Percentiles rank a stretch among this genome's conserved stretches.
Conservation (phyloP, 2,797 vertebrate species). For the Linurgus olivaceus region DNA sequence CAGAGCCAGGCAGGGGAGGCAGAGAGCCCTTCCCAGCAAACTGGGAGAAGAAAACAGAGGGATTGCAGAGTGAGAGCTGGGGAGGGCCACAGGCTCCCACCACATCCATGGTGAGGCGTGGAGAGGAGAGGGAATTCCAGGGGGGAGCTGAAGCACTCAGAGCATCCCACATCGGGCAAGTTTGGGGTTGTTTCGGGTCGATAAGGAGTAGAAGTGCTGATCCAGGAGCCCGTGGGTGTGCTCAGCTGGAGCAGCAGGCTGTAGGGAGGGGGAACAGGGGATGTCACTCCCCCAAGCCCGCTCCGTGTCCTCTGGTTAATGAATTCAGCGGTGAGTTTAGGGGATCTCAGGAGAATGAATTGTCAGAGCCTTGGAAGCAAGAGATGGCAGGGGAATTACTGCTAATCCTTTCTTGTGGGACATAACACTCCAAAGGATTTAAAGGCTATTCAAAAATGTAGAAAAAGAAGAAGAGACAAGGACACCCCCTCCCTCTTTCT, state of each 20-base stretch:
- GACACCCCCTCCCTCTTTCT: background rate
- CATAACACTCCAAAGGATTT: constrained; percentile 38
- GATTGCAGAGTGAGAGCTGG: background rate
- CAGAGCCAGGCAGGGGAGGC: background rate
- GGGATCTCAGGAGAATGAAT: constrained; percentile 42
- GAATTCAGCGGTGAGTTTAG: constrained; percentile 23
- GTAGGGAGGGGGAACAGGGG: accelerated
- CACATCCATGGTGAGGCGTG: background rate
- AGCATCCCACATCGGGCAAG: background rate
- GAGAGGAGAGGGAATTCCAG: background rate
- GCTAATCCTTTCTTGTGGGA: constrained; percentile 41
- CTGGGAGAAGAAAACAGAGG: background rate
- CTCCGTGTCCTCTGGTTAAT: constrained; percentile 35
- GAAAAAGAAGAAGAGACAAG: background rate
- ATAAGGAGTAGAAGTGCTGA: background rate
- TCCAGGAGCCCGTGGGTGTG: background rate
- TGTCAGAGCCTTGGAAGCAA: constrained; percentile 16
- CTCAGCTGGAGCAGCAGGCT: background rate
- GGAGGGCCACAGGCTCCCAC: background rate
- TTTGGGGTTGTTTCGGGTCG: background rate
- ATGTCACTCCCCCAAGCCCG: background rate
- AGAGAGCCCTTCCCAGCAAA: background rate
- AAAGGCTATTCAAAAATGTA: constrained; percentile 6
- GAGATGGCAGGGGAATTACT: constrained; percentile 57
- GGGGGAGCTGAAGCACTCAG: accelerated